Base-by-base conservation (phyloP, 2,797 vertebrate species). In the Coregonus sp. region DNA sequence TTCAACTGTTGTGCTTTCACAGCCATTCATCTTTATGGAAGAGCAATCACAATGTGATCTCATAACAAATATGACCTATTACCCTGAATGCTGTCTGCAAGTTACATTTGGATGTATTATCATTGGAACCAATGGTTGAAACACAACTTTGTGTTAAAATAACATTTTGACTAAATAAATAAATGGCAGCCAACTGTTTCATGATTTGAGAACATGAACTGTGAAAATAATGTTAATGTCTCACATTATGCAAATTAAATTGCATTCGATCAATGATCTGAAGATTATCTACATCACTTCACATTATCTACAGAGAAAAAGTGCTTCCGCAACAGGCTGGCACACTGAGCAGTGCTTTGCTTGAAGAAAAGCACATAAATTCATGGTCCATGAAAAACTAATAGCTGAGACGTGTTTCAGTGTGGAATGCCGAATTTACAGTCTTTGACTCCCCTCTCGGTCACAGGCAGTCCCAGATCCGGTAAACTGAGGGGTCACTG, bases 341-440 rank as follows among this genome's bases (percentile, higher is more conserved):
- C 59, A 63, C 59, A 63, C 59, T 4, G 59, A 25, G 20, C 59
- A 29, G 20, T 3, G 59, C 59, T 29, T 29, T 63, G n/a, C 18
- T 82, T 86, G 65, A 79, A 80, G 72, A 80, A 89, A 87, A 56
- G 77, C 75, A 82, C 77, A 85, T 79, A 80, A 85, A 86, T 88
- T 88, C 86, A 91, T 61, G 87, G 87, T 89, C 85, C 85, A 86
- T 84, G 71, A 86, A 89, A 80, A 80, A 70, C 80, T 84, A 90
- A 90, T 84, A 77, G 86, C 87, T 76, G 81, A 88, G 86, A 86
- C 40, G 79, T 89, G 87, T 86, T 86, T 92, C 84, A 81, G 56
- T 84, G 84, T 84, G 86, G 87, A 90, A 88, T 89, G 86, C 78
- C 79, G 82, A 79, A 86, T 91, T 91, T 90, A 90, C 82, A 75